Base-by-base conservation (phyloP, 1,140 invertebrate genomes). In the Micrasema longulum region DNA sequence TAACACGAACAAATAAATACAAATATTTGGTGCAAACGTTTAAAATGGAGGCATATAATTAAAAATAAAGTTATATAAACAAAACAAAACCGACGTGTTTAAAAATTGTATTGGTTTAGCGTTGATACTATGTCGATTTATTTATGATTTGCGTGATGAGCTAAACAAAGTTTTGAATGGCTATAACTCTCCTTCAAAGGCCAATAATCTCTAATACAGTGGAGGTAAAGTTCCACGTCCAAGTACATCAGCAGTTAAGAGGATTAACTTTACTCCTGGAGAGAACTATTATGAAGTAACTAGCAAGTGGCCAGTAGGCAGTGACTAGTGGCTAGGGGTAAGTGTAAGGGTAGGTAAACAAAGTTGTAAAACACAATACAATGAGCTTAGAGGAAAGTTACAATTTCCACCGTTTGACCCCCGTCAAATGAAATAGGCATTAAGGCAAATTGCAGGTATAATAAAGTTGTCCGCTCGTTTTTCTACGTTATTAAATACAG, bases 401-500 rank as follows among this genome's bases (percentile, higher is more conserved):
- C 41, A 63, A 63, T 64, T 31, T 35, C 60, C 16, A 22, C 55
- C 41, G 60, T 64, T 64, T 64, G 60, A 64, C 60, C 60, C 60
- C 60, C 60, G 43, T 64, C 22, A 64, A 64, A 64, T 31, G 60
- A 45, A 64, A 64, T 47, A 26, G 60, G 43, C 60, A 64, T 64
- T 64, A 64, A 14, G 60, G 60, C 60, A 45, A 64, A 64, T 64
- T 47, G 60, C 43, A 64, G 60, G 60, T 64, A 64, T 14, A 31
- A 26, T 35, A 64, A 64, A 64, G 41, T 64, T 64, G 60, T 64
- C 60, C 41, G 60, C 41, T 47, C 60, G 41, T 48, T 64, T 64
- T 64, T 64, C 41, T 22, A 11, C 38, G 60, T 64, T 64, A 64
- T 64, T 64, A 64, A 64, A 64, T 64, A 47, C 41, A 64, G 60